phyloP scores from a whole-genome alignment of 2,888 invertebrate genomes.

The Pocota personata region DNA sequence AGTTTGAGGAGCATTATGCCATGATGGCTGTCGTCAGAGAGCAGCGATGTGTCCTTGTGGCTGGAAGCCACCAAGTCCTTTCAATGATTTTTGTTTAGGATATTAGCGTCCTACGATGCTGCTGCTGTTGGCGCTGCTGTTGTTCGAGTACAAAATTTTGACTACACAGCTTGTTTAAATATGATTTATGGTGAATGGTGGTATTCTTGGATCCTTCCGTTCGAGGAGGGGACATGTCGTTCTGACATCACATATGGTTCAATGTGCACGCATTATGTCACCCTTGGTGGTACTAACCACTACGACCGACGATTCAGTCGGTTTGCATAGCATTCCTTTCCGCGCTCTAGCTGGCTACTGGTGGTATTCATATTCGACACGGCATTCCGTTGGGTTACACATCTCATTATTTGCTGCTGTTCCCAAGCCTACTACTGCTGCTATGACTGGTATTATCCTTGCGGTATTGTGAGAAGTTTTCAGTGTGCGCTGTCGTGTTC shows the following conservation, averaged over 20 bases:
- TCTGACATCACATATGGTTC: constrained; percentile 55
- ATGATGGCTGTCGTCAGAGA: constrained; percentile 37
- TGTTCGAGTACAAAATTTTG: constrained; percentile 41
- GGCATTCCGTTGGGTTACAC: constrained; percentile 21
- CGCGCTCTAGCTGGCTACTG: constrained; percentile 12
- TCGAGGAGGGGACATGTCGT: constrained; percentile 9
- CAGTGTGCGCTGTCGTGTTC: neutral
- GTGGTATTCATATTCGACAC: constrained; percentile 22
- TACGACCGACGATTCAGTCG: constrained; percentile 36
- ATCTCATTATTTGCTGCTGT: constrained; percentile 38
- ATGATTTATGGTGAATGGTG: constrained; percentile 66
- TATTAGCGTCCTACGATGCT: constrained; percentile 39
- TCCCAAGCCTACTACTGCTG: neutral
- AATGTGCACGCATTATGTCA: constrained; percentile 56
- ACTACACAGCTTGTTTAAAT: constrained; percentile 59
- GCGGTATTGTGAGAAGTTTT: neutral
- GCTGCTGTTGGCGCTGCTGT: constrained; percentile 30
- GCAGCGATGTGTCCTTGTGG: constrained; percentile 42
- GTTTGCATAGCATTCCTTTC: constrained; percentile 41
- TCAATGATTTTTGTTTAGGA: constrained; percentile 50
- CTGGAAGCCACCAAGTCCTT: constrained; percentile 49
- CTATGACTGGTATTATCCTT: neutral
- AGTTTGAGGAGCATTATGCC: neutral
- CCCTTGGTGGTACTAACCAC: constrained; percentile 64
- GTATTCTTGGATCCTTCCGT: constrained; percentile 59